phyloP scores from a whole-genome alignment of 2,113 vertebrate species.

The Acanthisitta chloris region DNA sequence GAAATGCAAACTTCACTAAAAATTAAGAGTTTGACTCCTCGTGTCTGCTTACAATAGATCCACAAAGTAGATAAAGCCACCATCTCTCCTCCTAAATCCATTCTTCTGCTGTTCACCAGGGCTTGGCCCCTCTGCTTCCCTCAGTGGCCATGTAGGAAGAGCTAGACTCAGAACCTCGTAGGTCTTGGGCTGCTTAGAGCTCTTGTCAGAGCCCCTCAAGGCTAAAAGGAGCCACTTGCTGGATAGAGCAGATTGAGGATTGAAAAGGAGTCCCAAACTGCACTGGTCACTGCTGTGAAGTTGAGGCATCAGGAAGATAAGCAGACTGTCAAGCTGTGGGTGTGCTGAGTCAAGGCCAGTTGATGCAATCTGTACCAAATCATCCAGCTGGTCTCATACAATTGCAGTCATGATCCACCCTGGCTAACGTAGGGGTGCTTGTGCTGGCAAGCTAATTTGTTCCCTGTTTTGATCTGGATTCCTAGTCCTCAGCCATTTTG shows the following conservation, averaged over 20 bases:
- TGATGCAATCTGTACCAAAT: background rate
- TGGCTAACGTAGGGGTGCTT: background rate
- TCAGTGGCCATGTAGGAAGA: background rate
- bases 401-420: background rate
- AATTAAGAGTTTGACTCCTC: background rate
- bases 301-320: background rate
- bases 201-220: background rate
- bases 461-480: background rate
- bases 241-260: background rate
- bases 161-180: background rate
- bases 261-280: background rate
- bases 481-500: background rate
- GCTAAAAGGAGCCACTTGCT: background rate
- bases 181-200: background rate
- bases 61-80: background rate
- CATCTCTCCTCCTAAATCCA: background rate
- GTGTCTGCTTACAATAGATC: accelerated
- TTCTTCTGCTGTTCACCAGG: background rate
- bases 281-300: background rate
- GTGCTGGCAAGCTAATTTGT: background rate
- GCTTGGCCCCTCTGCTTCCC: background rate
- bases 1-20: background rate
- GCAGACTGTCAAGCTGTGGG: background rate
- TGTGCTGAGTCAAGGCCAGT: background rate
- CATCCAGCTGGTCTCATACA: background rate